Percentiles rank a stretch among this genome's conserved stretches.
These are phyloP conservation scores for Diplodus sargus DNA, from an alignment of 2,797 vertebrate species.

Conservation along the genomic window DNA sequence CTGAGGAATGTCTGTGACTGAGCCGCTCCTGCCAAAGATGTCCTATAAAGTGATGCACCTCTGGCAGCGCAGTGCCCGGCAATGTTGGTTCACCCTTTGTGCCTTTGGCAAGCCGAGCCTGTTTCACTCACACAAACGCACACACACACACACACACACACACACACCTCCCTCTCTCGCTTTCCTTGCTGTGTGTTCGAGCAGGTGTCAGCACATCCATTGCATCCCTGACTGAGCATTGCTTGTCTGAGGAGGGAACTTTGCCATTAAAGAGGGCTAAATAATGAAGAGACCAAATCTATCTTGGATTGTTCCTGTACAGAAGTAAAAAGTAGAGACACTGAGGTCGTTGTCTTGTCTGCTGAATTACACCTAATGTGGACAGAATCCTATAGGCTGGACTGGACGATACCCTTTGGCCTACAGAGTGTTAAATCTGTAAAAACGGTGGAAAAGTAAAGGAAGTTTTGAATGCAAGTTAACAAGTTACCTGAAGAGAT, in stretches of 20 bases:
- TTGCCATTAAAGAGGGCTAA: constrained; percentile 59
- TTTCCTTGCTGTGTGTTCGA: constrained; percentile 45
- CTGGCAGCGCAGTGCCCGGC: constrained; percentile 58
- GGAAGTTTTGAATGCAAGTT: neutral
- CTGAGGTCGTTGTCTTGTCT: constrained; percentile 36
- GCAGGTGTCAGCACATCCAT: constrained; percentile 75
- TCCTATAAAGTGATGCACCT: constrained; percentile 55
- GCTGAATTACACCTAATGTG: constrained; percentile 17
- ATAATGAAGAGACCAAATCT: constrained; percentile 59
- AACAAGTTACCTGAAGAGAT: neutral
- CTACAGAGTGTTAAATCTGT: neutral
- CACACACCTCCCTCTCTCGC: constrained; percentile 1
- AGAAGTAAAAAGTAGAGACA: constrained; percentile 22
- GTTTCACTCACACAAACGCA: constrained; percentile 45
- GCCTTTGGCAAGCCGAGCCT: constrained; percentile 64
- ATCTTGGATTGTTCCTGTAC: constrained; percentile 25
- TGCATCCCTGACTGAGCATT: constrained; percentile 67
- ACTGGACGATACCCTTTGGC: neutral
- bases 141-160: no score
- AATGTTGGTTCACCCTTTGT: constrained; percentile 66
- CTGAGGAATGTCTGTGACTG: constrained; percentile 36
- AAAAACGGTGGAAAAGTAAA: neutral
- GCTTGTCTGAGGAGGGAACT: constrained; percentile 46
- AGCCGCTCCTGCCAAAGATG: constrained; percentile 44
- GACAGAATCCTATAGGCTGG: no score